Base-by-base conservation (phyloP, 2,888 invertebrate genomes). In the Listrodromus nycthemerus region DNA sequence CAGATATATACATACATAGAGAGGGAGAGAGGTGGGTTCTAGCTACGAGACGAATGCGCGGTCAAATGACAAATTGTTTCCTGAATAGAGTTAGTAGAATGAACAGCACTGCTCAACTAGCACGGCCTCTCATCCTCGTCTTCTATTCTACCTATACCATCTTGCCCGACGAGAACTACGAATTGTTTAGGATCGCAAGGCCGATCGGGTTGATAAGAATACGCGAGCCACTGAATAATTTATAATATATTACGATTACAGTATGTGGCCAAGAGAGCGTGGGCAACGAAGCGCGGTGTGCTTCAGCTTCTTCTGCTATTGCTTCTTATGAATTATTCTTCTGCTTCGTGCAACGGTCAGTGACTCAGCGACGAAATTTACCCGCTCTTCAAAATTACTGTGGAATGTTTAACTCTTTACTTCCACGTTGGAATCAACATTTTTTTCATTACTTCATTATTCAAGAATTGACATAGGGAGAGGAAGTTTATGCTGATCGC, bases 31-130 rank as follows among this genome's bases (percentile, higher is more conserved):
- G 65, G 66, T 33, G 30, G 67, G 76, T 48, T 30, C 58, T 70
- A 78, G 19, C 33, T 21, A 30, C 19, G 80, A 81, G 58, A 55
- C 74, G 78, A 84, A 66, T 80, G 67, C 70, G 80, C 79, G 79
- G 80, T 80, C 85, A 85, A 85, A 86, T 87, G 86, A 87, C 85
- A 87, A 87, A 87, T 86, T 85, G 82, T 87, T 87, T 87, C 86
- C 86, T 87, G 83, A 85, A 83, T 85, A 75, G 79, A 83, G 83
- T 82, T 58, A 83, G 74, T 45, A 37, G 74, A 82, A 76, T 77
- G 75, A 74, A 79, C 75, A 70, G 78, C 69, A 82, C 86, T 82
- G 78, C 71, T 79, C 61, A 82, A 16, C 82, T 80, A 67, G 30
- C 77, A 24, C 63, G 74, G 78, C 77, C 74, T 79, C 75, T 79